Evolutionary conservation across 2,797 vertebrate species (phyloP), one percentile per base, ranked within the genome.

Genomic region (Poeciliopsis paucimaculata): DNA sequence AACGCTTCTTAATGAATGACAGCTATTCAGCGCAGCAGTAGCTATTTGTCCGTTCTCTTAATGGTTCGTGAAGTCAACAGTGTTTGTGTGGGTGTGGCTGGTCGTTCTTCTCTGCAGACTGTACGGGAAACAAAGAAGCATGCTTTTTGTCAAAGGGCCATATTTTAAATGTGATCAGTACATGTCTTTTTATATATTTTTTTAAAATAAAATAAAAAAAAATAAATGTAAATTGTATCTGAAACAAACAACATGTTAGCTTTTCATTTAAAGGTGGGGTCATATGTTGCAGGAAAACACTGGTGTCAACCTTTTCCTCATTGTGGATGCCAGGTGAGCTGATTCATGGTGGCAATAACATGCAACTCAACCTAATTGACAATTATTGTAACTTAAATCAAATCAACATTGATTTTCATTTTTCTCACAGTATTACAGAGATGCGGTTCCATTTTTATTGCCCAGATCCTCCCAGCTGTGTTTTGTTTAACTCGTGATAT

Each of bases 331-430:
- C 78, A 81, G 68, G 75, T 86, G 45, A 82, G 81, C 82, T 92
- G 90, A 93, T 83, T 57, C 83, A 93, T 79, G 87, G 79, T 72
- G 83, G 90, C 89, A 92, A 93, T 94, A 86, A 78, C 79, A 73
- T 75, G 0, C 75, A 78, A 76, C 15, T 87, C 86, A 82, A 20
- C 46, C 12, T 76, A 90, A 92, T 82, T 86, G 87, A 88, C 90
- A 82, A 82, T 88, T 91, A 90, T 88, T 86, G 83, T 84, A 23
- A 34, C 71, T 60, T 51, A 81, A 91, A 94, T 92, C 23, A 9
- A 83, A 90, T 94, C 82, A 83, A n/a, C 77, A 73, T 81, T 60
- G 81, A 89, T 87, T 84, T 91, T 89, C 36, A 81, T 92, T 89
- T 85, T 57, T 70, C 82, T 89, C n/a, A 89, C 83, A 12, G 47